Evolutionary conservation across 2,797 vertebrate genomes (phyloP).

Genomic region (Amazonetta brasiliensis): DNA sequence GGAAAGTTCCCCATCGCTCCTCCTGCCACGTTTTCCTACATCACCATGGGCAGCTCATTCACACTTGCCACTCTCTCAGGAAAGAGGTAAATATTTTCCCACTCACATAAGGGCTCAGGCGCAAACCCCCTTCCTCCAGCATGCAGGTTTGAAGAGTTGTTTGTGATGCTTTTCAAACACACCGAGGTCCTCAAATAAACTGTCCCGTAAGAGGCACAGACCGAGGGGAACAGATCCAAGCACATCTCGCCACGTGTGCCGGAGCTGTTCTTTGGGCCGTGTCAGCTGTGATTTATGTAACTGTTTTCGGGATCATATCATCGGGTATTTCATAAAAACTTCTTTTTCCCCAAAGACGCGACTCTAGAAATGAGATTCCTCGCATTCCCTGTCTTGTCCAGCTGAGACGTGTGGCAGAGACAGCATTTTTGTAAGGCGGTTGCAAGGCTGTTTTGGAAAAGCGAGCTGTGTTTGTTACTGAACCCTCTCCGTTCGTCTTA

Average conservation of each 20-base stretch:
- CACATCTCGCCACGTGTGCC: not conserved
- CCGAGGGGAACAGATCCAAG: not conserved
- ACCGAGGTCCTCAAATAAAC: not conserved
- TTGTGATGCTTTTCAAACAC: not conserved
- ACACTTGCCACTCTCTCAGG: not conserved
- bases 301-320: not conserved
- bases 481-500: not conserved
- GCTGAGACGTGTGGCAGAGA: constrained; percentile 38
- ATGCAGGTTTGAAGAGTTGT: not conserved
- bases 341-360: not conserved
- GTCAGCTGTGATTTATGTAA: constrained; percentile 1
- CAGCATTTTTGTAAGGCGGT: constrained; percentile 31
- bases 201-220: not conserved
- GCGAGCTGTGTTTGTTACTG: not conserved
- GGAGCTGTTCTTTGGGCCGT: not conserved
- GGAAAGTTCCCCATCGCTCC: accelerated
- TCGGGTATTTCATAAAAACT: not conserved
- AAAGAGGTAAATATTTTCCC: not conserved
- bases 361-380: constrained; percentile 49
- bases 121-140: not conserved
- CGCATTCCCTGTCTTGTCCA: constrained; percentile 47
- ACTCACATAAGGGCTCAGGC: not conserved
- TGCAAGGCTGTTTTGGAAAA: not conserved
- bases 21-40: accelerated
- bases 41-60: accelerated